Evolutionary conservation across 2,888 invertebrate species (phyloP).

Genomic region (Volucella bombylans): DNA sequence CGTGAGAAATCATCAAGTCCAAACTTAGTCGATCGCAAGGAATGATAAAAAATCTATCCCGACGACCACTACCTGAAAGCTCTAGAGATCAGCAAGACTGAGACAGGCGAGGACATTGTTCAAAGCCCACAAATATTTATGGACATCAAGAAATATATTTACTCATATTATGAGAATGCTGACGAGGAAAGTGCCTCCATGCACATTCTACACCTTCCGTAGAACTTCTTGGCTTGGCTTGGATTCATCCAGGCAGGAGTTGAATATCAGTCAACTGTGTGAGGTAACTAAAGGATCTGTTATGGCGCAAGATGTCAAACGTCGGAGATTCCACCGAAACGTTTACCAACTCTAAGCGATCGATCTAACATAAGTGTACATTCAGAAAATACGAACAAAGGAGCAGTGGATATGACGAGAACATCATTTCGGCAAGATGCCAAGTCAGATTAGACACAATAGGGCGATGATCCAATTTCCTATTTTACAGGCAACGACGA

Average conservation of each 20-base stretch:
- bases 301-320: constrained; percentile 74
- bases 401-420: too few relatives aligned
- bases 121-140: constrained; percentile 71
- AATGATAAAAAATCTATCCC: constrained; percentile 74
- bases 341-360: constrained; percentile 57
- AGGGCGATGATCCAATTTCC: too few relatives aligned
- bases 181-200: constrained; percentile 71
- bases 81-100: constrained; percentile 60
- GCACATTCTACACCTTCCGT: constrained; percentile 76
- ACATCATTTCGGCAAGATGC: too few relatives aligned
- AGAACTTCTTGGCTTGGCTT: constrained; percentile 75
- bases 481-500: too few relatives aligned
- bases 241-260: constrained; percentile 75
- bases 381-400: too few relatives aligned
- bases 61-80: constrained; percentile 78
- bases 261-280: constrained; percentile 70
- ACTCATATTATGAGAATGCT: constrained; percentile 77
- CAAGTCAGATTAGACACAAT: too few relatives aligned
- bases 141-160: constrained; percentile 75
- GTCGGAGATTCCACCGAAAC: constrained; percentile 14
- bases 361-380: too few relatives aligned
- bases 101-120: constrained; percentile 39
- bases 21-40: constrained; percentile 75
- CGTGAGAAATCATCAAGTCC: constrained; percentile 75
- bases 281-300: constrained; percentile 52